phyloP scores from a whole-genome alignment of 2,888 invertebrate species.

The Eulithis prunata region DNA sequence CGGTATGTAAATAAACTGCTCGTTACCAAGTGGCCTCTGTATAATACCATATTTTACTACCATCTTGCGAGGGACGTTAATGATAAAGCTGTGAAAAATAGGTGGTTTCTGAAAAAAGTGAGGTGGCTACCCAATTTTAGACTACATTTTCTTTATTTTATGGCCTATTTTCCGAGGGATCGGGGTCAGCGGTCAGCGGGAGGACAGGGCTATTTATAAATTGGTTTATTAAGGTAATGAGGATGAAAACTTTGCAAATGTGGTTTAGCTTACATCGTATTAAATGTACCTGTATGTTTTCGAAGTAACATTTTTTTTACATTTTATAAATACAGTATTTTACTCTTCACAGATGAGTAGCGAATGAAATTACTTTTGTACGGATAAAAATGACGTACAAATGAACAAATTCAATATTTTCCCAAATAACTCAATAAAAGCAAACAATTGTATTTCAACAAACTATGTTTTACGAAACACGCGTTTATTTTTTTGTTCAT shows the following conservation, averaged over 20 bases:
- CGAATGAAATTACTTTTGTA: too few species aligned
- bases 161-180: conserved; percentile 31
- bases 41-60: conserved; percentile 67
- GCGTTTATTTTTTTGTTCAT: not conserved
- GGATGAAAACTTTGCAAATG: conserved; percentile 22
- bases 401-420: not conserved
- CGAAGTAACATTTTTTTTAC: not conserved
- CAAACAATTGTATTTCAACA: too few species aligned
- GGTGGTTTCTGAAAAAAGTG: conserved; percentile 32
- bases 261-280: conserved; percentile 1
- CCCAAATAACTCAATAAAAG: too few species aligned
- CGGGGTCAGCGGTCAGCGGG: conserved; percentile 28
- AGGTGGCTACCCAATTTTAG: conserved; percentile 30
- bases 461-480: too few species aligned
- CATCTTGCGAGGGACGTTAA: conserved; percentile 66
- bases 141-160: conserved; percentile 34
- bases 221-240: conserved; percentile 32
- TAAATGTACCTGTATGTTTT: not conserved
- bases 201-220: conserved; percentile 25
- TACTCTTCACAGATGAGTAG: too few species aligned
- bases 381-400: not conserved
- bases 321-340: too few species aligned
- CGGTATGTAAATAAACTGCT: conserved; percentile 39
- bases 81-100: conserved; percentile 64
- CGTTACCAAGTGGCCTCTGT: conserved; percentile 52